Conservation (phyloP, 2,113 vertebrate species). For the Notothenia coriiceps region DNA sequence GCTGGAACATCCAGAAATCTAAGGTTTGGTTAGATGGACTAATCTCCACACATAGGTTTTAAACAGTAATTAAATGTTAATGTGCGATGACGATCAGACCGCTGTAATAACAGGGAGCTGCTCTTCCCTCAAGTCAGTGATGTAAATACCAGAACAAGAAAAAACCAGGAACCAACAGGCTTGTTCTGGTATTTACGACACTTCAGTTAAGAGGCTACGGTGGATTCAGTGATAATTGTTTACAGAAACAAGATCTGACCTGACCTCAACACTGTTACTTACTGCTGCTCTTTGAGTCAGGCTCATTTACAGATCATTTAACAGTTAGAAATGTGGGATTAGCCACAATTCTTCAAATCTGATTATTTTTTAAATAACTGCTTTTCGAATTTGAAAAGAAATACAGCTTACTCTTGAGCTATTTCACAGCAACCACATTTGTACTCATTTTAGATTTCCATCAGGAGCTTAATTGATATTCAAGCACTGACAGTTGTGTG, state of each 20-base stretch:
- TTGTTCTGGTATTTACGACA: constrained; percentile 5
- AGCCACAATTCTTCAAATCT: not conserved
- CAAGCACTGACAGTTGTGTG: not conserved
- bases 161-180: not conserved
- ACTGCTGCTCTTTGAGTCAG: not conserved
- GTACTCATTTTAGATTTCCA: not conserved
- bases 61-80: not conserved
- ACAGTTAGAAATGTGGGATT: not conserved
- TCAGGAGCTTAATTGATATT: not conserved
- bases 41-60: not conserved
- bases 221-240: constrained; percentile 15
- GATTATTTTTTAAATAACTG: not conserved
- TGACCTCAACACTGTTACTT: constrained; percentile 27
- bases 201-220: not conserved
- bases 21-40: not conserved
- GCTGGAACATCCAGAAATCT: not conserved
- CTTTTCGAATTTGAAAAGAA: not conserved
- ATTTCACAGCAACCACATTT: not conserved
- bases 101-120: not conserved
- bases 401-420: not conserved
- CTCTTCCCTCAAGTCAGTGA: not conserved
- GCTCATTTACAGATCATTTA: constrained; percentile 26
- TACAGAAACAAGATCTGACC: constrained; percentile 9
- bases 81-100: not conserved
- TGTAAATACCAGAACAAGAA: constrained; percentile 1